Evolutionary conservation across 2,888 invertebrate genomes (phyloP), one percentile per base, ranked within the genome.

Genomic region (Alloplasta piceator): DNA sequence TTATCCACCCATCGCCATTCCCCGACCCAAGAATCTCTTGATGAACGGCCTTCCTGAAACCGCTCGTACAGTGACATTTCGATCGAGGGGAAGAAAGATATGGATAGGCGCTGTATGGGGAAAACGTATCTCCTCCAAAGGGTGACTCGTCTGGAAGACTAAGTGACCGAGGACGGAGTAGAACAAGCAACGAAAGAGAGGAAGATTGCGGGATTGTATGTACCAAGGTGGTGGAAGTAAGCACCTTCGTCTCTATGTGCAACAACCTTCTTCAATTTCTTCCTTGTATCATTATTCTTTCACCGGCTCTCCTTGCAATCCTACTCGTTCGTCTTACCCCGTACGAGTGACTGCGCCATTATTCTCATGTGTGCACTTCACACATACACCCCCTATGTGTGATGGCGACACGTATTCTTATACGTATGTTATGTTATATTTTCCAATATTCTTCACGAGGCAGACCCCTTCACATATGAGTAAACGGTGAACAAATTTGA

Each of bases 41-140:
- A 80, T 79, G 64, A 64, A 75, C 74, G 64, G 61, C 46, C 39
- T 67, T 67, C 66, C 52, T 39, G 75, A 70, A 75, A 80, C 75
- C 75, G 71, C 66, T 67, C 56, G 70, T 60, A 75, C 66, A 71
- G 64, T 26, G 71, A 71, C 64, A 50, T 55, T 50, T 58, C 79
- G 74, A 79, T 74, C 70, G 64, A 39, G 38, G 63, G 56, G 41
- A 48, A 38, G 10, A 26, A 66, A 64, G 46, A 66, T 74, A 58
- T 48, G 48, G 56, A 43, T 14, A 26, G 38, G 16, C 50, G 0
- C 14, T 39, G 7, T 6, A 39, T 12, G 55, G 26, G 26, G 26
- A 26, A 26, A 26, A 26, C 56, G 46, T 74, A 46, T 55, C 63
- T 63, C 63, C 61, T 26, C 55, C 55, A 70, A 58, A 61, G n/a